Evolutionary conservation across 1,140 invertebrate species (phyloP), one percentile per base, ranked within the genome.

Genomic region (Planococcus citri): DNA sequence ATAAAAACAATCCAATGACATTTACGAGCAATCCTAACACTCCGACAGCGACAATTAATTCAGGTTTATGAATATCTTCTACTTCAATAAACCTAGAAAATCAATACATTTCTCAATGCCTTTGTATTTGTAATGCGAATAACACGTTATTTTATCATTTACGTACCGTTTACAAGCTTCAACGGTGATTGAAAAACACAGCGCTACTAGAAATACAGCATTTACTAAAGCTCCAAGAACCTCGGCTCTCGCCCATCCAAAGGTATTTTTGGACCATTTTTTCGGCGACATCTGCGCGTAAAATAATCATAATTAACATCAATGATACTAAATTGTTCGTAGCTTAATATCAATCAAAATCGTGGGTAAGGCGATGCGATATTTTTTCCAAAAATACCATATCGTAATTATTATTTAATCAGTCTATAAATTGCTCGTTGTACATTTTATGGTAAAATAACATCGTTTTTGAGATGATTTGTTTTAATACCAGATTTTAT

Each of bases 201-300:
- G 79, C 12, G 93, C 92, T n/a, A 92, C 89, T 51, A 95, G 83
- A 78, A 96, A 96, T 25, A 95, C 91, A 1, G 92, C 91, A 79
- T 95, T 95, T 0, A 95, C 89, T 61, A 95, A 79, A 1, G 92
- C 91, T n/a, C 93, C 93, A n/a, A 96, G 78, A 0, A 96, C 91
- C 80, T 95, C 92, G 0, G 92, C 91, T 74, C 93, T 83, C 1
- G 92, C 92, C 92, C 92, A 96, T 8, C 93, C 93, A 76, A 95
- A 96, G 3, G 93, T 95, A 77, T 95, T 95, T 79, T 94, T 95
- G 3, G 91, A 91, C 89, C 92, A 95, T 82, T 93, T 93, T 78
- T 93, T 93, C 74, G 92, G 91, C 70, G 92, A 93, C 90, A 95
- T 94, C 91, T 94, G 51, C 27, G 78, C 22, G 81, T 79, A 72